Conservation (phyloP, 1,140 invertebrate genomes). For the Trichonephila inaurata region DNA sequence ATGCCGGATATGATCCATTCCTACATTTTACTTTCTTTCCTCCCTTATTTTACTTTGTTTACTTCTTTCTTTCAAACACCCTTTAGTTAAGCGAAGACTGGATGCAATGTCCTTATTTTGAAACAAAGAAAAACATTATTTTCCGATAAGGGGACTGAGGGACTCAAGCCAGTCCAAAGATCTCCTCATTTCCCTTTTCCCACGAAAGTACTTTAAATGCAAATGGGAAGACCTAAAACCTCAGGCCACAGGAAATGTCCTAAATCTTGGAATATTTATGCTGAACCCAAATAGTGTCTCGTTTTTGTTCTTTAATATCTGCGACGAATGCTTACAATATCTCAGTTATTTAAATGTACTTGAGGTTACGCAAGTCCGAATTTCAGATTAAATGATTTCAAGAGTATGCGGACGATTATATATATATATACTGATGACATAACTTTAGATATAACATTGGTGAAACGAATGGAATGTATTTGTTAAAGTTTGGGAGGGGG, state of each 20-base stretch:
- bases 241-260: slow-evolving; percentile 64
- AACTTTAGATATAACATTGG: background rate
- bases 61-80: background rate
- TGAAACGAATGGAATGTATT: background rate
- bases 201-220: slow-evolving; percentile 73
- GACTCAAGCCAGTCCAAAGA: slow-evolving; percentile 26
- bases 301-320: slow-evolving; percentile 58
- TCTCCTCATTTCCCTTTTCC: slow-evolving; percentile 64
- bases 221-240: slow-evolving; percentile 60
- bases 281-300: slow-evolving; percentile 7
- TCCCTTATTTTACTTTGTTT: background rate
- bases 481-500: too few species aligned
- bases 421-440: background rate
- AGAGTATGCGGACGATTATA: slow-evolving; percentile 33
- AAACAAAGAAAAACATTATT: slow-evolving; percentile 59
- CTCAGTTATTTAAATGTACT: slow-evolving; percentile 57
- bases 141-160: slow-evolving; percentile 23
- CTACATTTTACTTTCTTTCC: background rate
- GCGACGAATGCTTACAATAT: slow-evolving; percentile 29
- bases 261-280: slow-evolving; percentile 66
- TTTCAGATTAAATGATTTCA: slow-evolving; percentile 52
- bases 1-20: slow-evolving; percentile 37
- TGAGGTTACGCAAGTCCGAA: background rate
- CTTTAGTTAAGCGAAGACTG: slow-evolving; percentile 28
- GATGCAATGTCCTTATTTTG: slow-evolving; percentile 52